Conservation (phyloP, 2,113 vertebrate genomes). For the Vidua chalybeata region DNA sequence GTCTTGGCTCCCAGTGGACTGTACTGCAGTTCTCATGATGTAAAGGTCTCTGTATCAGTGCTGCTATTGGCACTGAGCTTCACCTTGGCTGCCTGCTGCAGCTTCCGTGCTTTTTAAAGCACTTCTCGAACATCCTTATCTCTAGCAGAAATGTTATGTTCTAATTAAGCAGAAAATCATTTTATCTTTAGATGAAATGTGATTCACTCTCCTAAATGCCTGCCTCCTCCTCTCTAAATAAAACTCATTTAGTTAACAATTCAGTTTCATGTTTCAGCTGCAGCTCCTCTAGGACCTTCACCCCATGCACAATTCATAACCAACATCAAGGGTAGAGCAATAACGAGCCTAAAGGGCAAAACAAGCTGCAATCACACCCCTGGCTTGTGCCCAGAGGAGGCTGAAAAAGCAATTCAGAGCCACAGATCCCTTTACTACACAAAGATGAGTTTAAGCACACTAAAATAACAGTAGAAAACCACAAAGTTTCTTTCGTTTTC, state of each 20-base stretch:
- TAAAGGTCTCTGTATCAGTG: background rate
- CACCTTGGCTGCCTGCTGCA: background rate
- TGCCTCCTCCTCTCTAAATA: background rate
- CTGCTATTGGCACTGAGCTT: background rate
- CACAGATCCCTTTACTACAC: background rate
- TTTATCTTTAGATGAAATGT: background rate
- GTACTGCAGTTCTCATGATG: background rate
- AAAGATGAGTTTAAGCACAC: background rate
- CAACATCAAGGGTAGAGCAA: background rate
- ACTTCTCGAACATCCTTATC: background rate
- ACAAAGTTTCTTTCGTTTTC: background rate
- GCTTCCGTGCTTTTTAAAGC: background rate
- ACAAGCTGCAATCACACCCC: background rate
- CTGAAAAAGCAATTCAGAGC: background rate
- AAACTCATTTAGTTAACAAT: background rate
- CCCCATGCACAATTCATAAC: background rate
- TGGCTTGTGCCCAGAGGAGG: background rate
- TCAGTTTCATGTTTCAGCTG: background rate
- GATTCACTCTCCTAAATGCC: background rate
- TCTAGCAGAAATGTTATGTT: background rate
- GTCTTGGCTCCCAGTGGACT: background rate
- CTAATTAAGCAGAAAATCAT: slow-evolving; percentile 29
- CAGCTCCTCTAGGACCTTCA: background rate
- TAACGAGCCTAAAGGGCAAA: background rate
- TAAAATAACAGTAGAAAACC: background rate